Conservation (phyloP, 2,797 vertebrate species). For the Cyclopterus lumpus region DNA sequence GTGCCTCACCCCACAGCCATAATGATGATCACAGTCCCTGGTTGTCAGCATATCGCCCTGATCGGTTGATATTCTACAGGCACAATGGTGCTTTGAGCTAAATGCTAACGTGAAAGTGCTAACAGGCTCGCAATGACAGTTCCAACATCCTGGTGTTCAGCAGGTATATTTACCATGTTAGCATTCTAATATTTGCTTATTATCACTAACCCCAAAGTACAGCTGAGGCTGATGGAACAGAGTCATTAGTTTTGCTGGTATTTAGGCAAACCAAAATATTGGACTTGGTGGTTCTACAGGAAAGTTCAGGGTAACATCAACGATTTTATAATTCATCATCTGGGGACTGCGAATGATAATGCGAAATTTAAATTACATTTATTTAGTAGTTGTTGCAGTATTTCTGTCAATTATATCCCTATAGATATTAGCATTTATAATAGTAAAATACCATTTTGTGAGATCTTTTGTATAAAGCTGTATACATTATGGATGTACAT, state of each 20-base stretch:
- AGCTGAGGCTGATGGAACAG: background rate
- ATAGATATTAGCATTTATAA: background rate
- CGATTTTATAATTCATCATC: background rate
- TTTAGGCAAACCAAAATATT: background rate
- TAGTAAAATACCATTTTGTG: background rate
- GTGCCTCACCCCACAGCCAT: background rate
- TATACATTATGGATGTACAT: background rate
- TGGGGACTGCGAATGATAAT: background rate
- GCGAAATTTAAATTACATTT: too few species aligned
- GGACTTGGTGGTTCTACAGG: background rate
- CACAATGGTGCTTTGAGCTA: background rate
- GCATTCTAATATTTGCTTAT: background rate
- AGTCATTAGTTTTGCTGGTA: slow-evolving; percentile 2
- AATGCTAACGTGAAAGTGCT: background rate
- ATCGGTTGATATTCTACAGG: background rate
- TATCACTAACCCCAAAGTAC: background rate
- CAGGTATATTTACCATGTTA: background rate
- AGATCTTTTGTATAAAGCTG: background rate
- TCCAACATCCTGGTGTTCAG: background rate
- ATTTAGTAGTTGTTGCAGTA: background rate
- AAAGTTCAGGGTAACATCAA: background rate
- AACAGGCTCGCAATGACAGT: background rate
- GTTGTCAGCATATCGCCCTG: background rate
- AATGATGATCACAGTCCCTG: background rate
- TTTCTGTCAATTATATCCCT: background rate